Conservation (phyloP, 2,113 vertebrate genomes). For the Axis porcinus region DNA sequence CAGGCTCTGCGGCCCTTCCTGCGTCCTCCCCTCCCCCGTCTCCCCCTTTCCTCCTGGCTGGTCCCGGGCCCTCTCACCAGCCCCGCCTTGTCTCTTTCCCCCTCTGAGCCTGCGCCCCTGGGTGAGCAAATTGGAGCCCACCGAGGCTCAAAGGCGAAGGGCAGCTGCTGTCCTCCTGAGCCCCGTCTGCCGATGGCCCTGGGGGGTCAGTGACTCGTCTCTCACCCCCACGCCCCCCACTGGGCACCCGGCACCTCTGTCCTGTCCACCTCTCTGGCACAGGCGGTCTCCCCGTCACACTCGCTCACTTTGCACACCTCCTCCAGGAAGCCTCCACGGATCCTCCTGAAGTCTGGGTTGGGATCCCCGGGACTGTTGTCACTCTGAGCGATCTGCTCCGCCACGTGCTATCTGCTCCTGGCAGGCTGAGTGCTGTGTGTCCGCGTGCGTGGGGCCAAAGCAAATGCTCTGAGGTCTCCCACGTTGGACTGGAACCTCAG, state of each 20-base stretch:
- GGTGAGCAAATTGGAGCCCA: neutral
- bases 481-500: accelerated
- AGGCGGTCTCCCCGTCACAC: neutral
- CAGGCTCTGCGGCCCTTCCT: accelerated
- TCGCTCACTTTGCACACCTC: neutral
- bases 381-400: neutral
- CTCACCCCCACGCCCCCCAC: accelerated
- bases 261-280: neutral
- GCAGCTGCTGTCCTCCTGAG: accelerated
- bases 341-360: no score
- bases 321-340: neutral
- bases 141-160: neutral
- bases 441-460: accelerated
- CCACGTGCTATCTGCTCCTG: neutral
- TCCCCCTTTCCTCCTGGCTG: neutral
- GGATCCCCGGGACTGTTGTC: no score
- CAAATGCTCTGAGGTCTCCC: neutral
- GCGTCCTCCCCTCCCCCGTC: accelerated
- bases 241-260: neutral
- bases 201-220: no score
- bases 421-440: neutral
- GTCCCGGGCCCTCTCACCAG: neutral
- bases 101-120: no score
- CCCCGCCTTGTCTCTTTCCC: no score
- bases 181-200: no score